Base-by-base conservation (phyloP, 2,888 invertebrate species). In the Folsomia candida region DNA sequence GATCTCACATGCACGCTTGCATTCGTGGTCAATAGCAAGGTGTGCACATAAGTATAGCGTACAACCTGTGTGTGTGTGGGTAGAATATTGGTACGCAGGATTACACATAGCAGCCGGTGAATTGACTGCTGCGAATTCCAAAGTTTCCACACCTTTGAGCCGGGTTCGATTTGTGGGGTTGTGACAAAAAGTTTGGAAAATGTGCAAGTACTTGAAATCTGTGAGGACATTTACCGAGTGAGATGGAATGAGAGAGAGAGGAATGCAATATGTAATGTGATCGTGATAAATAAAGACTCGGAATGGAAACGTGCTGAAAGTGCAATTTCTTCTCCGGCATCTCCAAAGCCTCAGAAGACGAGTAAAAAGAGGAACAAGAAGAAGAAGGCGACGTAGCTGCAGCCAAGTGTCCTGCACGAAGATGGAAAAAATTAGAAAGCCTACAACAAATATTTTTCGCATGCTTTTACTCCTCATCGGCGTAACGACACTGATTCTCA, bases 371-470 rank as follows among this genome's bases (percentile, higher is more conserved):
- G n/a, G n/a, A n/a, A n/a, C n/a, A n/a, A n/a, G n/a, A n/a, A n/a
- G n/a, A n/a, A n/a, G n/a, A n/a, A n/a, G n/a, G n/a, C n/a, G n/a
- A n/a, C n/a, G n/a, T n/a, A n/a, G n/a, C n/a, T n/a, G n/a, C n/a
- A n/a, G n/a, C n/a, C n/a, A n/a, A n/a, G n/a, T n/a, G n/a, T n/a
- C n/a, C 54, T 37, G 37, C 4, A 6, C 6, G 24, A 64, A 64
- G 47, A 65, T 65, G 65, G 65, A 65, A 65, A 65, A 65, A 51
- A 65, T 65, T 65, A 65, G 65, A 65, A 65, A 65, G 28, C 65
- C 65, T 27, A 65, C 65, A 51, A 65, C 54, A 57, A 65, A 65
- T 65, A 51, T 65, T 51, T 65, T 65, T 54, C 65, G 65, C 4
- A n/a, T 65, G 18, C 57, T 51, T 24, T 57, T 65, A n/a, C 54